Percentiles rank a stretch among this genome's conserved stretches.
phyloP scores from a whole-genome alignment of 1,140 invertebrate genomes.

The Heterodera carotae region DNA sequence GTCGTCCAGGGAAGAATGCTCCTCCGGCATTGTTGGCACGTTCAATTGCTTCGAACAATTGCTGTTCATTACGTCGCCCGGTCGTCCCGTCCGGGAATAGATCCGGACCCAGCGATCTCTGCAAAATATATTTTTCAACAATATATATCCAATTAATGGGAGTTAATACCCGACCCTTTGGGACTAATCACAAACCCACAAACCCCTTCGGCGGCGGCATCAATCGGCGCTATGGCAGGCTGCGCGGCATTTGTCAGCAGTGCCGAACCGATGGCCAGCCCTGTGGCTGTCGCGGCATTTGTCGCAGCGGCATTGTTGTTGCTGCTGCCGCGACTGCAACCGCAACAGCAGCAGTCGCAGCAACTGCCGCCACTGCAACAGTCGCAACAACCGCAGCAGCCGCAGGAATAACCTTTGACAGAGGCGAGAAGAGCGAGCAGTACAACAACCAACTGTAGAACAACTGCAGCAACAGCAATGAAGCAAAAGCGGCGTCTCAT shows the following conservation, averaged over 20 bases:
- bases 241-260: neutral
- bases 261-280: neutral
- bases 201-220: neutral
- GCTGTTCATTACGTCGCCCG: neutral
- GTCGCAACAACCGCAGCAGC: constrained; percentile 16
- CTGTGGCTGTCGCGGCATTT: neutral
- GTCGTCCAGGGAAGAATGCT: neutral
- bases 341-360: constrained; percentile 6
- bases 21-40: neutral
- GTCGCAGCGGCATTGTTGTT: neutral
- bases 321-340: neutral
- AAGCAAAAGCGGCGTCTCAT: neutral
- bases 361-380: constrained; percentile 17
- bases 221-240: neutral
- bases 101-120: constrained; percentile 16
- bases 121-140: too few relatives aligned
- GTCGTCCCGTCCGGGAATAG: constrained; percentile 22
- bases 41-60: neutral
- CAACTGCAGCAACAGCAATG: neutral
- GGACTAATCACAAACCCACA: too few relatives aligned
- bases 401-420: neutral
- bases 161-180: too few relatives aligned
- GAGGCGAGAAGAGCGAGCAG: neutral
- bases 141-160: too few relatives aligned
- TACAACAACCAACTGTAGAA: constrained; percentile 4